Conservation (phyloP, 1,140 invertebrate species). For the Drosophila carrolli region DNA sequence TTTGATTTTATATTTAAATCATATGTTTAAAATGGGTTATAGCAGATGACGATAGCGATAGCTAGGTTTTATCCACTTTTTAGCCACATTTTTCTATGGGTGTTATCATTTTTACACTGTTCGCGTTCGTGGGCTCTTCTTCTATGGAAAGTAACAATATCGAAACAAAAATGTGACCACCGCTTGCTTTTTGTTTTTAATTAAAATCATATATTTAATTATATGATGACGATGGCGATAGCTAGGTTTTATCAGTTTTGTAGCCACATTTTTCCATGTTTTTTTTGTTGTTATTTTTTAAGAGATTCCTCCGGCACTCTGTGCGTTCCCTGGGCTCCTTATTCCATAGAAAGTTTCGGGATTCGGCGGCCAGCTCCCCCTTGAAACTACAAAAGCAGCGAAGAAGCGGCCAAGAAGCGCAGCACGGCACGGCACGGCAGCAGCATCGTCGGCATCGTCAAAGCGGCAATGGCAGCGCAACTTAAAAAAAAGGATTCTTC, state of each 20-base stretch:
- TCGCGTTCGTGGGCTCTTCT: too few species aligned
- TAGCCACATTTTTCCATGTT: slow-evolving; percentile 3
- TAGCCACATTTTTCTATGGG: too few species aligned
- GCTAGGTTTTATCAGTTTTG: background rate
- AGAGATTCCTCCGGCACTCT: slow-evolving; percentile 7
- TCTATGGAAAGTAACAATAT: too few species aligned
- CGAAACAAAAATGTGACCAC: background rate
- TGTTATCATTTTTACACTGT: too few species aligned
- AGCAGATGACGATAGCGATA: too few species aligned
- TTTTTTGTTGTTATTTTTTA: background rate
- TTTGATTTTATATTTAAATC: too few species aligned
- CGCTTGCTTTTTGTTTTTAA: background rate
- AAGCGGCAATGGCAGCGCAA: slow-evolving; percentile 21
- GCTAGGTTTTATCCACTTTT: too few species aligned
- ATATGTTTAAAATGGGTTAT: too few species aligned
- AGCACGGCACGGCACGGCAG: slow-evolving; percentile 2
- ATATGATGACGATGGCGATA: background rate
- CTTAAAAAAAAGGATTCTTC: slow-evolving; percentile 68
- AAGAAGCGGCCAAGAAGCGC: slow-evolving; percentile 6
- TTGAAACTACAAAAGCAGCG: slow-evolving; percentile 14
- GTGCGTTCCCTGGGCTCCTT: slow-evolving; percentile 17
- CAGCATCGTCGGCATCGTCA: slow-evolving; percentile 9
- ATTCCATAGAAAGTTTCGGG: slow-evolving; percentile 5
- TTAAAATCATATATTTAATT: background rate
- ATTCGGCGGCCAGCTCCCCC: background rate